Evolutionary conservation across 2,888 invertebrate species (phyloP).

Genomic region (Nineta flava): DNA sequence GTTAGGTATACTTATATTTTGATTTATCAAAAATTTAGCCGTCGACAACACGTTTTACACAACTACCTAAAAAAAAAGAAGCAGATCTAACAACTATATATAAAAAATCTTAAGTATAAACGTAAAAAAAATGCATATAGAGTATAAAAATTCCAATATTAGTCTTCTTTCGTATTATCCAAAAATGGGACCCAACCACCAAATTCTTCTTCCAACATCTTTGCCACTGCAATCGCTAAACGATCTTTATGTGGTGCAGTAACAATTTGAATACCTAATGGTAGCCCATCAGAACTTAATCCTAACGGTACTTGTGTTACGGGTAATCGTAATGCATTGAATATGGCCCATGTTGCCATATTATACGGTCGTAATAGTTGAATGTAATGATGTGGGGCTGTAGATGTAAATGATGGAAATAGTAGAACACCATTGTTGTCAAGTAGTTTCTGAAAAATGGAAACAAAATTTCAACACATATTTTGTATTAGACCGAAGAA

Average conservation of each 20-base stretch:
- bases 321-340: slow-evolving; percentile 72
- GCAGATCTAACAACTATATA: background rate
- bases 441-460: slow-evolving; percentile 40
- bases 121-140: no score
- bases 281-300: slow-evolving; percentile 48
- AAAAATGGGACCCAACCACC: slow-evolving; percentile 2
- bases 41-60: background rate
- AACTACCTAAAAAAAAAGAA: background rate
- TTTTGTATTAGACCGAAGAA: background rate
- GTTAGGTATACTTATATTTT: no score
- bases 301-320: slow-evolving; percentile 76
- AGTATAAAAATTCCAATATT: background rate
- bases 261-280: slow-evolving; percentile 68
- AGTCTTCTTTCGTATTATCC: background rate
- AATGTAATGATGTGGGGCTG: slow-evolving; percentile 71
- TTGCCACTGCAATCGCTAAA: slow-evolving; percentile 56
- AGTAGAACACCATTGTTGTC: slow-evolving; percentile 67
- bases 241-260: slow-evolving; percentile 54
- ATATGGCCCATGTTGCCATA: slow-evolving; percentile 70
- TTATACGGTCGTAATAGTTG: slow-evolving; percentile 63
- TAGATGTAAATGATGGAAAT: slow-evolving; percentile 63
- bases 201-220: slow-evolving; percentile 38
- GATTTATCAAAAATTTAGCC: background rate
- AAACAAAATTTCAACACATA: background rate
- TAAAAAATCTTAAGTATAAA: background rate